Conservation (phyloP, 1,140 invertebrate species). For the Caerostris extrusa region DNA sequence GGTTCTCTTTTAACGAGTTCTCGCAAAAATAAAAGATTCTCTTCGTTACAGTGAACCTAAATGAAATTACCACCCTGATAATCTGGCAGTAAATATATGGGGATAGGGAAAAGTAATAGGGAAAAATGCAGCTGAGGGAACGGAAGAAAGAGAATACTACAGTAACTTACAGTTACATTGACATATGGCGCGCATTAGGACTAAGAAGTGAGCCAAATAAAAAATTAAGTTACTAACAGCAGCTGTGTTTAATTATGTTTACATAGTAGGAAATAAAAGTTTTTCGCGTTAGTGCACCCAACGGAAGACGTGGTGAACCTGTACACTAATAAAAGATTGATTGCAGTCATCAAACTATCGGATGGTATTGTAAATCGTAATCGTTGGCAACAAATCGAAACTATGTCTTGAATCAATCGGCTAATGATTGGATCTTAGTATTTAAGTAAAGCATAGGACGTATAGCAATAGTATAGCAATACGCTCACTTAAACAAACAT, state of each 20-base stretch:
- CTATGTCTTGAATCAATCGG: too few species aligned
- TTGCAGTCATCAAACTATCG: not conserved
- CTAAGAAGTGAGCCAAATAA: not conserved
- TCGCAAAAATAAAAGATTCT: not conserved
- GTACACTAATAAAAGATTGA: not conserved
- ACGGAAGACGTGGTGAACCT: not conserved
- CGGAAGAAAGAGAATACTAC: not conserved
- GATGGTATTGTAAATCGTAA: too few species aligned
- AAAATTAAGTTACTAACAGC: not conserved
- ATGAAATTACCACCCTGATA: not conserved
- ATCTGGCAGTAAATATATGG: not conserved
- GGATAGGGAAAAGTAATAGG: not conserved
- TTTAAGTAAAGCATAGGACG: too few species aligned
- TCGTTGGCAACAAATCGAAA: too few species aligned
- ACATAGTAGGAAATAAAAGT: not conserved
- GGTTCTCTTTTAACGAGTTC: not conserved
- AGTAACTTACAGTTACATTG: not conserved
- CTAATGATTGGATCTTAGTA: too few species aligned
- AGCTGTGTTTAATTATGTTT: not conserved
- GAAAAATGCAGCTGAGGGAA: not conserved
- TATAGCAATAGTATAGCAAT: too few species aligned
- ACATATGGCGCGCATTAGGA: not conserved
- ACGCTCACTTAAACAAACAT: too few species aligned
- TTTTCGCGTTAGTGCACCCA: not conserved
- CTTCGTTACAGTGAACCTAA: slow-evolving; percentile 1